Percentiles rank a stretch among this genome's conserved stretches.
Evolutionary conservation across 2,113 vertebrate species (phyloP).

Genomic region (Philantomba maxwellii): DNA sequence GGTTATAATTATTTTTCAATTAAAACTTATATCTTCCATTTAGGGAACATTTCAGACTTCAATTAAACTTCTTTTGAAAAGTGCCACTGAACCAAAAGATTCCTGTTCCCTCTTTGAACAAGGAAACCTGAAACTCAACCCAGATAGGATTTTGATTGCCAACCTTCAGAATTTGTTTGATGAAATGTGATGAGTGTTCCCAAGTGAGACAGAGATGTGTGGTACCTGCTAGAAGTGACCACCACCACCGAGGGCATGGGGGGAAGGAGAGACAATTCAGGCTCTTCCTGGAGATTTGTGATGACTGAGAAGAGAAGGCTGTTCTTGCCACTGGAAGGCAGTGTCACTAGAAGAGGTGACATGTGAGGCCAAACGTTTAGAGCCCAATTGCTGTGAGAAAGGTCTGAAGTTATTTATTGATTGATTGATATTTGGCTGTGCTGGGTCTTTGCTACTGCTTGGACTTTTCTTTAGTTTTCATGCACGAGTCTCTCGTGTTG

Average conservation of each 20-base stretch:
- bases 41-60: slow-evolving; percentile 82
- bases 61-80: slow-evolving; percentile 82
- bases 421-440: background rate
- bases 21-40: slow-evolving; percentile 99
- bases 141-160: slow-evolving; percentile 57
- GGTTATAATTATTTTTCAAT: slow-evolving; percentile 99
- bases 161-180: background rate
- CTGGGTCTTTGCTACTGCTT: background rate
- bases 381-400: background rate
- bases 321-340: background rate
- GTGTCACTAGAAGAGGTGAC: background rate
- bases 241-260: background rate
- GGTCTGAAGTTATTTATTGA: background rate
- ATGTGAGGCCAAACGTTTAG: background rate
- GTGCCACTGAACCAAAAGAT: slow-evolving; percentile 75
- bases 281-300: background rate
- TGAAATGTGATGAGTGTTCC: slow-evolving; percentile 57
- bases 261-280: rapidly evolving
- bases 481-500: rapidly evolving
- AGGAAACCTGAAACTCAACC: slow-evolving; percentile 46
- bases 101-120: slow-evolving; percentile 60
- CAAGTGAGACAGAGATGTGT: background rate
- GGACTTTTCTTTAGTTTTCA: background rate
- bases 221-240: background rate
- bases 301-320: background rate